Evolutionary conservation across 2,797 vertebrate genomes (phyloP), one percentile per base, ranked within the genome.

Genomic region (Semotilus atromaculatus): DNA sequence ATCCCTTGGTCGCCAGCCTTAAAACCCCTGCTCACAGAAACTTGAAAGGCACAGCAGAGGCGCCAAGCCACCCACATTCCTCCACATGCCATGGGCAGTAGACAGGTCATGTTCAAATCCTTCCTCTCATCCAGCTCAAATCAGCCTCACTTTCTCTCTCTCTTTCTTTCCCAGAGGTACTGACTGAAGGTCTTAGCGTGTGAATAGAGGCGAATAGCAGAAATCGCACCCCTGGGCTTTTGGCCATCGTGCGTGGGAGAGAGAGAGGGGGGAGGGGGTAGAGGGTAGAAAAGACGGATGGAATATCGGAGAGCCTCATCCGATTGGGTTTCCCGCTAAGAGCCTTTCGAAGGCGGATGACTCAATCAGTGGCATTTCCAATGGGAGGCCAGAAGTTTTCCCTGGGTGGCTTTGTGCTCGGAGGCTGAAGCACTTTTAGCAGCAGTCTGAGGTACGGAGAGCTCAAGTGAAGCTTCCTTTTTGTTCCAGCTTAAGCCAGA

Each of bases 271-370:
- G 51, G 66, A 29, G 31, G 64, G n/a, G n/a, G n/a, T n/a, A n/a
- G n/a, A n/a, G 36, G 55, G 34, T 67, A 71, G 77, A 81, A 64
- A 71, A 76, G 67, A 70, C 6, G 60, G 67, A 71, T 80, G 45
- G 34, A 84, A 71, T 82, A 72, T 29, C 3, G n/a, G 77, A 60
- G n/a, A 86, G 78, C 81, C 67, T 48, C 71, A 60, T 85, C 82
- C 48, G 73, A 86, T 78, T 86, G 66, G 58, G 80, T 79, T 86
- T 88, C 87, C 82, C 51, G 45, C 82, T 77, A 88, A 86, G 85
- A 84, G 82, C 55, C 74, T 79, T 86, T 84, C 36, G 81, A 81
- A 78, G 73, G 78, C 68, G 80, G 73, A 86, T 71, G 79, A 81
- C 82, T 88, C 81, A 86, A 86, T 88, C 82, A 84, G 77, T 0